Percentiles rank a stretch among this genome's conserved stretches.
Evolutionary conservation across 2,113 vertebrate genomes (phyloP).

Genomic region (Herpailurus yagouaroundi): DNA sequence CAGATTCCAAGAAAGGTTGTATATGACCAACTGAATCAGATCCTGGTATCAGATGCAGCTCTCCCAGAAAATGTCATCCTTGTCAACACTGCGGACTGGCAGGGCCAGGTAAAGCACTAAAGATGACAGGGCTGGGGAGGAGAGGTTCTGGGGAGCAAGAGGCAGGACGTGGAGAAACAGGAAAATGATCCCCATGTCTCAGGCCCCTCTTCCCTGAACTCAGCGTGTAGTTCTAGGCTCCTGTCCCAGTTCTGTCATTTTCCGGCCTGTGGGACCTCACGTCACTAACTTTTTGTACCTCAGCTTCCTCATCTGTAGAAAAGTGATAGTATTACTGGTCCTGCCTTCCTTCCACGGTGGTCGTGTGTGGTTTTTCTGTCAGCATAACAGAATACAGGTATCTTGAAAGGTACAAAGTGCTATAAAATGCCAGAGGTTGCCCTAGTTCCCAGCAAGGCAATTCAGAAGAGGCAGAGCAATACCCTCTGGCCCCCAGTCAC

Average conservation of each 20-base stretch:
- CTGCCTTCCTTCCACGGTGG: background rate
- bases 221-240: background rate
- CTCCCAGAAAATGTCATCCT: constrained; percentile 93
- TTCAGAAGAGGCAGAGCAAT: background rate
- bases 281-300: background rate
- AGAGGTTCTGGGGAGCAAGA: background rate
- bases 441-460: background rate
- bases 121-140: fast-evolving
- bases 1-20: constrained; percentile 91
- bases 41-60: constrained; percentile 89
- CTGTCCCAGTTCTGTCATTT: background rate
- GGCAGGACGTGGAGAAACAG: background rate
- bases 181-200: background rate
- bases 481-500: background rate
- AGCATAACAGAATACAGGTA: background rate
- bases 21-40: constrained; percentile 94
- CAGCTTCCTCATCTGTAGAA: background rate
- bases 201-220: too few species aligned
- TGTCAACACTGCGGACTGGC: constrained; percentile 88
- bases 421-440: background rate
- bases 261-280: background rate
- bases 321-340: background rate
- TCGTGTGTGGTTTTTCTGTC: background rate
- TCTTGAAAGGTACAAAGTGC: background rate
- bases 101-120: constrained; percentile 85